Base-by-base conservation (phyloP, 2,888 invertebrate species). In the Lymantria dispar region DNA sequence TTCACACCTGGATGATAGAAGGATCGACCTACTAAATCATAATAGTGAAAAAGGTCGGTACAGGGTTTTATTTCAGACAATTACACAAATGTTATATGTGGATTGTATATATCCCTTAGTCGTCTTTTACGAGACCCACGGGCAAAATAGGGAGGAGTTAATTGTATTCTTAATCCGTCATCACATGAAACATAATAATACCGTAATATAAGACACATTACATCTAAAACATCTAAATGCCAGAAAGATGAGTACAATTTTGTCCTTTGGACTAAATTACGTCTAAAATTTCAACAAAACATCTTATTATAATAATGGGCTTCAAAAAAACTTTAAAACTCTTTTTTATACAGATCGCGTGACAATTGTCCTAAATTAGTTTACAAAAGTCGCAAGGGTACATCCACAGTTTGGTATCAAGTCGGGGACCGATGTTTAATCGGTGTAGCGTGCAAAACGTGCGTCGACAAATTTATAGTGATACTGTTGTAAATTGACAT, bases 331-430 rank as follows among this genome's bases (percentile, higher is more conserved):
- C 48, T 55, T 61, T 52, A 48, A 60, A 63, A 54, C 45, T 55
- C 37, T 45, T 59, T 58, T 64, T 61, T 60, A 56, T 53, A 47
- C 45, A 22, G 43, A 78, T 88, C 78, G 88, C 88, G 85, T 88
- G 88, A 75, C 76, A 61, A 58, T 74, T 70, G 65, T 68, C 61
- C 67, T 68, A 80, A 86, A 87, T 86, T 86, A 83, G 81, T 77
- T 74, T 64, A 62, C 62, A 67, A 81, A 84, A 84, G 83, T 78
- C 78, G 77, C 74, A 80, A 81, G 83, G 82, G 81, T 74, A 74
- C 67, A 62, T 67, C 67, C 56, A 59, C 55, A 48, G 52, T 30
- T 56, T 59, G 72, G 78, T 72, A 75, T 78, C 77, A 74, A 83
- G 79, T 72, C 71, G 59, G 72, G 68, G 72, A 75, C 74, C 67